A percentile compares a stretch with the other conserved stretches of the same genome.
Evolutionary conservation across 2,113 vertebrate species (phyloP).

Genomic region (Regulus satrapa): DNA sequence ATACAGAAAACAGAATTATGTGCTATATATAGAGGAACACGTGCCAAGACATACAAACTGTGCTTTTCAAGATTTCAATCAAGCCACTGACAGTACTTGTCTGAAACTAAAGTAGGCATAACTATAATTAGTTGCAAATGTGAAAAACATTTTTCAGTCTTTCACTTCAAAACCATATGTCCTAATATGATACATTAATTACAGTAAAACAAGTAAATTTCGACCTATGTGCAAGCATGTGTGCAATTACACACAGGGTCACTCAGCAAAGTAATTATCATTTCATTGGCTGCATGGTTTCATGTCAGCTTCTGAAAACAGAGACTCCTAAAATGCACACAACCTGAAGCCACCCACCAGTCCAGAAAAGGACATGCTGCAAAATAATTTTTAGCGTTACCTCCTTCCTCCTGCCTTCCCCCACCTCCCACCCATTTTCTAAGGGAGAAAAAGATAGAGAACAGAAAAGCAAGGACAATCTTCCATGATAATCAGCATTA

Average conservation of each 20-base stretch:
- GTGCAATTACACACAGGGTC: background rate
- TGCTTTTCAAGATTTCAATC: background rate
- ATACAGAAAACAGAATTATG: background rate
- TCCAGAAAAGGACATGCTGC: background rate
- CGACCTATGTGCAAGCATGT: background rate
- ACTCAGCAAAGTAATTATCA: background rate
- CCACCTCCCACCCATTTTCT: background rate
- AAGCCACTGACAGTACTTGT: background rate
- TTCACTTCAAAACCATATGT: background rate
- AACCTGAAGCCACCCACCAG: background rate
- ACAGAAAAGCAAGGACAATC: background rate
- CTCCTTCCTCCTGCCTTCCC: background rate
- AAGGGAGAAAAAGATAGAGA: background rate
- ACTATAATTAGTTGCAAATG: background rate
- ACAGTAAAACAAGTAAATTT: background rate
- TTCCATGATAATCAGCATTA: background rate
- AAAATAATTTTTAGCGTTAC: background rate
- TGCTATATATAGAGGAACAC: background rate
- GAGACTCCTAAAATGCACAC: background rate
- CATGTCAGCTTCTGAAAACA: background rate
- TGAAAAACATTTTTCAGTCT: background rate
- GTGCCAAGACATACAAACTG: background rate
- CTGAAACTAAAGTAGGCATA: background rate
- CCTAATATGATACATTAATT: background rate
- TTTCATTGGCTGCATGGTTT: background rate